Conservation (phyloP, 2,113 vertebrate species). For the Lethenteron reissneri region DNA sequence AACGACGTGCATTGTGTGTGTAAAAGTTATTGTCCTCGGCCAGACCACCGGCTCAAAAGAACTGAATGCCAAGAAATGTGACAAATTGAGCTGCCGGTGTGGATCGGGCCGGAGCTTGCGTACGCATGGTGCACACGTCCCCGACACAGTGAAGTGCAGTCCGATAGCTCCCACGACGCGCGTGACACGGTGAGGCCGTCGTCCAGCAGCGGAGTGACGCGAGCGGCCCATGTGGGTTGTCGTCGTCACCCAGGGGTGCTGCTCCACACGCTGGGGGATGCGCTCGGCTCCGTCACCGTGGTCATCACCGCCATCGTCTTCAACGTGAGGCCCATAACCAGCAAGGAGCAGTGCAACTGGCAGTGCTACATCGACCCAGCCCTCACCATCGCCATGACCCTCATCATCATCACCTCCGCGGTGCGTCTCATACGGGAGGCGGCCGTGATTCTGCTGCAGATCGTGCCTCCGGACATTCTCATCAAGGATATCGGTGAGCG, state of each 20-base stretch:
- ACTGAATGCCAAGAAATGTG: too few species aligned
- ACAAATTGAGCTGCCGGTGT: too few species aligned
- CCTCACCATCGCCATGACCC: constrained; percentile 42
- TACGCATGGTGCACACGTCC: too few species aligned
- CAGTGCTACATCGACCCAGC: constrained; percentile 56
- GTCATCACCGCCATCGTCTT: constrained; percentile 33
- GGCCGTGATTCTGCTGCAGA: constrained; percentile 38
- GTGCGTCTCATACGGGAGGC: constrained; percentile 48
- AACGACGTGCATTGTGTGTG: too few species aligned
- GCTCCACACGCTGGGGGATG: constrained; percentile 42
- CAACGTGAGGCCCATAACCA: constrained; percentile 25
- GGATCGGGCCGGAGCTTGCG: too few species aligned
- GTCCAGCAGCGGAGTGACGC: too few species aligned
- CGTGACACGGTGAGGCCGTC: too few species aligned
- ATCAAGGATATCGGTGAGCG: constrained; percentile 34
- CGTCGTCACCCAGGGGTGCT: constrained; percentile 24
- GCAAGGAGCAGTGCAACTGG: constrained; percentile 29
- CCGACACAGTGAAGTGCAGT: too few species aligned
- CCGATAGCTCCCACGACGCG: too few species aligned
- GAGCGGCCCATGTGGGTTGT: too few species aligned
- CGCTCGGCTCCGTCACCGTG: constrained; percentile 37
- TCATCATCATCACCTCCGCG: constrained; percentile 41
- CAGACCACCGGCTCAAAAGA: too few species aligned
- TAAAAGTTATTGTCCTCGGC: too few species aligned
- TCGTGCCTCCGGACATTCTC: constrained; percentile 34